Base-by-base conservation (phyloP, 2,113 vertebrate genomes). In the Nesogale talazaci region DNA sequence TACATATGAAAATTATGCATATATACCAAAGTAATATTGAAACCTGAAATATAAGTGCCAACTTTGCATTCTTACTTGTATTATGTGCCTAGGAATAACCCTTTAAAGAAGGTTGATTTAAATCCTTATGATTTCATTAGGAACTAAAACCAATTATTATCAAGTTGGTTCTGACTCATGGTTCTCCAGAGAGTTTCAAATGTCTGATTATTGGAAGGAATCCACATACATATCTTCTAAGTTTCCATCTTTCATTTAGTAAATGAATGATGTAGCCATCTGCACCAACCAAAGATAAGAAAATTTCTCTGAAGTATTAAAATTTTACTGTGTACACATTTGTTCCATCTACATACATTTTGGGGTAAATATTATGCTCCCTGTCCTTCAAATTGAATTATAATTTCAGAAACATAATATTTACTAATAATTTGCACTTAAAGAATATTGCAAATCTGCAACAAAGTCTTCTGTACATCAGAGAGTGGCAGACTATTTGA, bases 1-100 rank as follows among this genome's bases (percentile, higher is more conserved):
- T 69, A n/a, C 82, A 17, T 72, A 17, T 19, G 15, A 12, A 25
- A 29, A 14, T 17, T 1, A 0, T 42, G 14, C 15, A 31, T 3
- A 19, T 2, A 40, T 52, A 36, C 10, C 19, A 59, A n/a, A 9
- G 9, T 2, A 10, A 17, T 10, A 20, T 61, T 20, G 59, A 2
- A 6, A 2, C 4, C 0, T 6, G 2, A 2, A 61, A 46, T 8
- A 4, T 5, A 29, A 12, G 61, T 4, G n/a, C 6, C 0, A 34
- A 22, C 17, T 40, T n/a, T 40, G 22, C 0, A 34, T 57, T 57
- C 25, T 8, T 29, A 5, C 1, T 65, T 65, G 31, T 52, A 34
- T 17, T 72, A 23, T 1, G 1, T 25, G 14, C 42, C 29, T 20
- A 36, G 40, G 9, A 38, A 4, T 11, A 69, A 7, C 25, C 29